Conservation (phyloP, 2,888 invertebrate genomes). For the Amphipoea oculea region DNA sequence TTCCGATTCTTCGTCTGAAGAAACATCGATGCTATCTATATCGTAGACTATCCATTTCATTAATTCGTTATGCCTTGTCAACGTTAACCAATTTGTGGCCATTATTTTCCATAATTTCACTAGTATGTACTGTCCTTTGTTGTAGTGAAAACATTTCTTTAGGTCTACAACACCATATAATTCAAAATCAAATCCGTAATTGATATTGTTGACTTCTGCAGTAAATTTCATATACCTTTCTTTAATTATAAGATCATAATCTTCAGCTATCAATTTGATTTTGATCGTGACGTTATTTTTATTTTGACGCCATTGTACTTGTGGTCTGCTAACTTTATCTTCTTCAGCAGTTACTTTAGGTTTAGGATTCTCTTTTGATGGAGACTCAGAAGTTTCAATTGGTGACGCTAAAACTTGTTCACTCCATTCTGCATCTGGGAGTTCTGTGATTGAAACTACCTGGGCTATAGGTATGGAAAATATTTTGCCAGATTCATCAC, state of each 20-base stretch:
- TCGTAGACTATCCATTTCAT: slow-evolving; percentile 85
- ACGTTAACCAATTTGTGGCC: slow-evolving; percentile 78
- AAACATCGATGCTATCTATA: slow-evolving; percentile 78
- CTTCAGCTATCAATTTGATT: slow-evolving; percentile 79
- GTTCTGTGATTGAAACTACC: slow-evolving; percentile 24
- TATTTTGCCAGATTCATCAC: slow-evolving; percentile 2
- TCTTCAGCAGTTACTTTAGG: slow-evolving; percentile 36
- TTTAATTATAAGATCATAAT: slow-evolving; percentile 77
- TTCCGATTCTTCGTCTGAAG: slow-evolving; percentile 79
- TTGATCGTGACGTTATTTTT: slow-evolving; percentile 76
- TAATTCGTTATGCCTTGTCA: slow-evolving; percentile 72
- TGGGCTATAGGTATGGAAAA: slow-evolving; percentile 28
- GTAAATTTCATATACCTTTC: slow-evolving; percentile 76
- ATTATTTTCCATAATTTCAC: slow-evolving; percentile 78
- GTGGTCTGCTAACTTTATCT: slow-evolving; percentile 74
- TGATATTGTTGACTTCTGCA: slow-evolving; percentile 71
- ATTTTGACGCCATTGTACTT: slow-evolving; percentile 83
- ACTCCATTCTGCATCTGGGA: slow-evolving; percentile 5
- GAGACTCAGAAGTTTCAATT: slow-evolving; percentile 73
- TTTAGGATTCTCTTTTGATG: slow-evolving; percentile 64
- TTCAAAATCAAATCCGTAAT: slow-evolving; percentile 82
- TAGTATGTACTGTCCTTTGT: slow-evolving; percentile 83
- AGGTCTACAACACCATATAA: slow-evolving; percentile 81
- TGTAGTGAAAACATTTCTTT: slow-evolving; percentile 72
- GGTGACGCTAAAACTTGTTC: slow-evolving; percentile 3